Percentiles rank a stretch among this genome's conserved stretches.
phyloP scores from a whole-genome alignment of 2,797 vertebrate genomes.

The Pteronotus mesoamericanus region DNA sequence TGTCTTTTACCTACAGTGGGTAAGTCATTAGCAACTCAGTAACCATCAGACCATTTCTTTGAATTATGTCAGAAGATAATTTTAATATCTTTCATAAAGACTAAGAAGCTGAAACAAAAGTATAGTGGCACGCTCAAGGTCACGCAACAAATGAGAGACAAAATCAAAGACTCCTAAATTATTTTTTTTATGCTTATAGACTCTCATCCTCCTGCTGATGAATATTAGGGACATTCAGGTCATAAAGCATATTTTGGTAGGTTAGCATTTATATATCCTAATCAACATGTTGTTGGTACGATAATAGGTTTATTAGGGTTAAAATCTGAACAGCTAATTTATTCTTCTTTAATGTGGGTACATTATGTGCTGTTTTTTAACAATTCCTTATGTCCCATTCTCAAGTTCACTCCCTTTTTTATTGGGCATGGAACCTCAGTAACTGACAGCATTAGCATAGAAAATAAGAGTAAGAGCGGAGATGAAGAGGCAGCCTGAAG shows the following conservation, averaged over 20 bases:
- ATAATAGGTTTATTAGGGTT: not conserved
- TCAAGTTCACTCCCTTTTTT: not conserved
- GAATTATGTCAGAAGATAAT: not conserved
- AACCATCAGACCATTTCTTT: not conserved
- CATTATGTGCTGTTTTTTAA: not conserved
- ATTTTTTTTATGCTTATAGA: not conserved
- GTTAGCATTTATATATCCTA: not conserved
- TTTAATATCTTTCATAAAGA: conserved; percentile 6
- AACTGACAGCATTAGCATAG: not conserved
- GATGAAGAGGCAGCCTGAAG: not conserved
- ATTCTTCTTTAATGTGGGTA: not conserved
- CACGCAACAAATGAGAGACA: not conserved
- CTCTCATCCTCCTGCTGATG: not conserved
- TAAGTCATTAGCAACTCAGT: not conserved
- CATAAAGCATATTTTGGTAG: not conserved
- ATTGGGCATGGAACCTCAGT: not conserved
- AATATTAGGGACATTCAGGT: not conserved
- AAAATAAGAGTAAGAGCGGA: not conserved
- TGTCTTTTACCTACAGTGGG: not conserved
- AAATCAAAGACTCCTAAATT: not conserved
- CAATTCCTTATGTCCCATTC: not conserved
- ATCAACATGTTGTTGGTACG: not conserved
- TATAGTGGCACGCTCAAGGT: not conserved
- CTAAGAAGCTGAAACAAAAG: not conserved
- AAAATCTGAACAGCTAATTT: not conserved